These are phyloP conservation scores for Aradophagus sp. DNA, from an alignment of 1,140 invertebrate genomes.

Conservation along the genomic window DNA sequence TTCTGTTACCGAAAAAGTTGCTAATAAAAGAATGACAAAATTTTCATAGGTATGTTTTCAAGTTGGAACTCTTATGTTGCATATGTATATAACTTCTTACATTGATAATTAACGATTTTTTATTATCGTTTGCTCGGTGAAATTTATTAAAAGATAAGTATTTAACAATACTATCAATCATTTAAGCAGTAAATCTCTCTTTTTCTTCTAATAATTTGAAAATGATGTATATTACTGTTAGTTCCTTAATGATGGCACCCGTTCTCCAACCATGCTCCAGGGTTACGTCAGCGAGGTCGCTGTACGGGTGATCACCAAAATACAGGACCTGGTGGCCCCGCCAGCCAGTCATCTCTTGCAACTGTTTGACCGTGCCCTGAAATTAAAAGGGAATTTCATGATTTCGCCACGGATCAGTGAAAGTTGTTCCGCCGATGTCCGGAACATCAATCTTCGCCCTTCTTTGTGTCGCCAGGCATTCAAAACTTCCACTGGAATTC, in stretches of 20 bases:
- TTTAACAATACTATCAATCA: too few relatives aligned
- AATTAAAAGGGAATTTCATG: conserved; percentile 35
- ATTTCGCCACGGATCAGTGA: conserved; percentile 21
- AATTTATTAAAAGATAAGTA: too few relatives aligned
- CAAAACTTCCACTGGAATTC: conserved; percentile 8
- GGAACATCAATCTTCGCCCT: conserved; percentile 24
- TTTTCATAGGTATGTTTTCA: too few relatives aligned
- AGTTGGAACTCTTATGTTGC: too few relatives aligned
- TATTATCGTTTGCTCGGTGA: too few relatives aligned
- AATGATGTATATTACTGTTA: conserved; percentile 83
- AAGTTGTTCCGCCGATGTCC: conserved; percentile 22
- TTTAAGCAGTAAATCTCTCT: too few relatives aligned
- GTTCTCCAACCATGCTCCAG: conserved; percentile 97
- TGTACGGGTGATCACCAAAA: conserved; percentile 98
- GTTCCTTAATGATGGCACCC: conserved; percentile 97
- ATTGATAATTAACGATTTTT: too few relatives aligned
- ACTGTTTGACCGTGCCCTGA: conserved; percentile 92
- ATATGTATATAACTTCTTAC: too few relatives aligned
- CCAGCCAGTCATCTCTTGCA: conserved; percentile 95
- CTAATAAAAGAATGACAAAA: too few relatives aligned
- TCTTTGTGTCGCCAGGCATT: conserved; percentile 24
- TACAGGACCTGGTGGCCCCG: conserved; percentile 93
- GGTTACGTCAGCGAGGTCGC: conserved; percentile 96
- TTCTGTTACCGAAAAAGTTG: too few relatives aligned
- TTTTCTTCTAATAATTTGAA: too few relatives aligned